Evolutionary conservation across 2,888 invertebrate genomes (phyloP), one percentile per base, ranked within the genome.

Genomic region (Coleophora flavipennella): DNA sequence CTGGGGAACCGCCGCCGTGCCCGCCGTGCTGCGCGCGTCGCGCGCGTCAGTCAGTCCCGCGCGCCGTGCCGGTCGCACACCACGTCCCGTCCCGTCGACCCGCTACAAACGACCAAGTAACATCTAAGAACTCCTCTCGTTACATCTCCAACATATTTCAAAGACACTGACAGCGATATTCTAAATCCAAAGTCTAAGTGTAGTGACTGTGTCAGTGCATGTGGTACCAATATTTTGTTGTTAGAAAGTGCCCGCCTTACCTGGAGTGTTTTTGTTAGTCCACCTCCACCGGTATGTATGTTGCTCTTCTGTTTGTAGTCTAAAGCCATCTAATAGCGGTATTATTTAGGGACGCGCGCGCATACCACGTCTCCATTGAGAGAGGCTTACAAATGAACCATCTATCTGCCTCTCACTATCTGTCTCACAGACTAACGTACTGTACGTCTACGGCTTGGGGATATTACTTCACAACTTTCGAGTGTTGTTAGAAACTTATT

Each of bases 281-380:
- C 46, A 64, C 68, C 69, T 77, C n/a, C n/a, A n/a, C n/a, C n/a
- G n/a, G n/a, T n/a, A n/a, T n/a, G 78, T 78, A 74, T 61, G 75
- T 66, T 59, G 20, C 20, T 20, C 20, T 20, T 20, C 20, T 20
- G 48, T 63, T 62, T 59, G 53, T 53, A 44, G 51, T 59, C 56
- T 49, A 35, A 49, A 47, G 56, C 51, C 50, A 51, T 56, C 51
- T 66, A 62, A 61, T 61, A 66, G 67, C 63, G 66, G 65, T 64
- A 67, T 60, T 61, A 64, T 66, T 65, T 62, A 63, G 61, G 64
- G 67, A 67, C 59, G 64, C 57, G 46, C 48, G 50, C 38, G 29
- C 35, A 25, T 25, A 10, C 28, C 46, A 42, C 41, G 39, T 40
- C 38, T 31, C 34, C 33, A 39, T 39, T 39, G 31, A 43, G 35